Percentiles rank a stretch among this genome's conserved stretches.
Conservation (phyloP, 2,113 vertebrate genomes). For the Struthidea cinerea region DNA sequence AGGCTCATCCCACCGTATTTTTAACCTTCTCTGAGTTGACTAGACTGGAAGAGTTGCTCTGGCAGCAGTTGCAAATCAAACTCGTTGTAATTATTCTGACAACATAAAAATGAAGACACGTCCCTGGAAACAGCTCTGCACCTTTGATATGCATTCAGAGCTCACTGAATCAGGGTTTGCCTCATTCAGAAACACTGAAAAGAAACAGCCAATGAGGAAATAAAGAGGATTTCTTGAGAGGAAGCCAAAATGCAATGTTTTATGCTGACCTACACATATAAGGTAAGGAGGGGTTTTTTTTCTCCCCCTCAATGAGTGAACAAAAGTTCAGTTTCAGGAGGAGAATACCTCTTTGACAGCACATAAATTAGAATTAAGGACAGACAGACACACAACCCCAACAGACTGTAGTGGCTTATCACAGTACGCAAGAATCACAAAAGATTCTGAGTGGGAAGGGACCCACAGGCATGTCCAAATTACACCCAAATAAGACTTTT, state of each 20-base stretch:
- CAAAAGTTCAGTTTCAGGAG: background rate
- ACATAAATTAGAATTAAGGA: background rate
- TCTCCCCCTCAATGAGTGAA: background rate
- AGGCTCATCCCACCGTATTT: background rate
- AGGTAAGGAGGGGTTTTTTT: background rate
- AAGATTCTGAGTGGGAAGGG: background rate
- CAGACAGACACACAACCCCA: background rate
- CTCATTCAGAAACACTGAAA: background rate
- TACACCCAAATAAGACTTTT: background rate
- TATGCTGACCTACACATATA: background rate
- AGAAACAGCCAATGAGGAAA: background rate
- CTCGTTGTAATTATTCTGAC: slow-evolving; percentile 5
- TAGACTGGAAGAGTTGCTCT: slow-evolving; percentile 21
- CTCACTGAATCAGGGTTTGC: background rate
- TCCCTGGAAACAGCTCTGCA: background rate
- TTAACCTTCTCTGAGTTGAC: background rate
- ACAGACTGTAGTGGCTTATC: background rate
- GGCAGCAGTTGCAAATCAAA: slow-evolving; percentile 38
- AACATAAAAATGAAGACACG: background rate
- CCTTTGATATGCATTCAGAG: background rate
- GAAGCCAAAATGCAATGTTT: background rate
- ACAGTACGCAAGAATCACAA: background rate
- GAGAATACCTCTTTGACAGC: background rate
- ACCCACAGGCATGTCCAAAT: background rate
- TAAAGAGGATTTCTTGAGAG: background rate